These are phyloP conservation scores for Gila orcuttii DNA, from an alignment of 2,113 vertebrate species.

Conservation along the genomic window DNA sequence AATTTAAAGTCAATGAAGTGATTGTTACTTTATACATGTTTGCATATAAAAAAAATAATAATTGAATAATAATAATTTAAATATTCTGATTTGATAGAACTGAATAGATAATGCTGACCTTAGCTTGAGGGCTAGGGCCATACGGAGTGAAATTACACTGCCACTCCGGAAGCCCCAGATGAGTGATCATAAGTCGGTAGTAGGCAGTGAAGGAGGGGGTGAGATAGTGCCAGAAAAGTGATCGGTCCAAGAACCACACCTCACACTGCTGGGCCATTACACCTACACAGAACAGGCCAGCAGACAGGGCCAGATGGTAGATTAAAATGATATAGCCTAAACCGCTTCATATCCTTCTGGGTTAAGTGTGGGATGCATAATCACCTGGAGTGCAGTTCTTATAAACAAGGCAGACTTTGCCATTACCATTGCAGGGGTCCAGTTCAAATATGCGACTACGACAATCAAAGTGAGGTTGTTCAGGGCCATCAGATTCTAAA, in stretches of 20 bases:
- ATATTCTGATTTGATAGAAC: background rate
- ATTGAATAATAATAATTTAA: background rate
- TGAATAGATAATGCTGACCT: conserved; percentile 73
- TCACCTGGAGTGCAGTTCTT: conserved; percentile 85
- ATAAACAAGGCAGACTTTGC: conserved; percentile 95
- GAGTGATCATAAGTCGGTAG: conserved; percentile 92
- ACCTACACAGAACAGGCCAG: conserved; percentile 69
- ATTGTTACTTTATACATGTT: too few relatives aligned
- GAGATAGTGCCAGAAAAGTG: conserved; percentile 93
- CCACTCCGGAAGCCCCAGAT: conserved; percentile 95
- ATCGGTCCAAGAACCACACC: conserved; percentile 95
- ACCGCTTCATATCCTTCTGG: background rate
- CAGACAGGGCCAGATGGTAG: conserved; percentile 12
- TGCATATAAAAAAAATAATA: background rate
- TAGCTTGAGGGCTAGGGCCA: conserved; percentile 90
- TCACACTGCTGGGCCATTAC: conserved; percentile 81
- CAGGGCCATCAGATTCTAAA: conserved; percentile 64
- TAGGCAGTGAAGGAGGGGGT: conserved; percentile 91
- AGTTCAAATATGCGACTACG: conserved; percentile 90
- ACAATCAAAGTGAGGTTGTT: conserved; percentile 88
- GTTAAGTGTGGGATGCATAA: background rate
- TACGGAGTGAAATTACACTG: conserved; percentile 92
- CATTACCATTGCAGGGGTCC: conserved; percentile 88
- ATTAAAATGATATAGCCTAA: background rate
- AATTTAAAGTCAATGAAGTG: too few relatives aligned